phyloP scores from a whole-genome alignment of 1,140 invertebrate species.

The Matsumurasca onukii region DNA sequence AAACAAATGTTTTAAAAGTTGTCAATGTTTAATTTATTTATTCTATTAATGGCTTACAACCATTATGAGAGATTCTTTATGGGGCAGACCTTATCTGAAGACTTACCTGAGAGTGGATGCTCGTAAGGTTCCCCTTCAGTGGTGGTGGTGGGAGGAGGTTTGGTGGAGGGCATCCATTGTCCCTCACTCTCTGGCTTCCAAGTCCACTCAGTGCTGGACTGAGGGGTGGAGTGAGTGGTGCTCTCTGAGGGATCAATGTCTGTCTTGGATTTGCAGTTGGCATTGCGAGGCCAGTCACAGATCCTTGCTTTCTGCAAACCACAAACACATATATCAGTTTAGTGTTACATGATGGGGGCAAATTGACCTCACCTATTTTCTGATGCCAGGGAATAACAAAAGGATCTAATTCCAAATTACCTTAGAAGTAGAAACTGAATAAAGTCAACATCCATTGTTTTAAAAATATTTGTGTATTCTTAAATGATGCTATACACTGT shows the following conservation, averaged over 20 bases:
- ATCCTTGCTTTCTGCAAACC: conserved; percentile 53
- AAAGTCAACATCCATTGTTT: no score
- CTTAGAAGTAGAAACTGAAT: no score
- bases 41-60: no score
- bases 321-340: conserved; percentile 10
- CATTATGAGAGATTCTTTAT: no score
- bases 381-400: no score
- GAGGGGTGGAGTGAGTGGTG: not conserved
- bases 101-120: conserved; percentile 39
- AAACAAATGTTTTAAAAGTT: no score
- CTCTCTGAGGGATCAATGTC: conserved; percentile 7
- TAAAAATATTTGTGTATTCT: no score
- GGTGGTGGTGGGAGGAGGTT: conserved; percentile 43
- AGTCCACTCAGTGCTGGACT: conserved; percentile 24
- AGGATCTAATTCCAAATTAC: no score
- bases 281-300: conserved; percentile 78
- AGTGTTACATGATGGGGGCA: not conserved
- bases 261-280: conserved; percentile 56
- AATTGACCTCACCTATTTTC: no score
- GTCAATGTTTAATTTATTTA: no score
- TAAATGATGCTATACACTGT: no score
- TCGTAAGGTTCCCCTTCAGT: conserved; percentile 41
- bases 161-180: conserved; percentile 15
- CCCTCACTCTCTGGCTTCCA: conserved; percentile 22
- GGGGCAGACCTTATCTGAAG: no score